Base-by-base conservation (phyloP, 2,113 vertebrate genomes). In the Cepphus grylle region DNA sequence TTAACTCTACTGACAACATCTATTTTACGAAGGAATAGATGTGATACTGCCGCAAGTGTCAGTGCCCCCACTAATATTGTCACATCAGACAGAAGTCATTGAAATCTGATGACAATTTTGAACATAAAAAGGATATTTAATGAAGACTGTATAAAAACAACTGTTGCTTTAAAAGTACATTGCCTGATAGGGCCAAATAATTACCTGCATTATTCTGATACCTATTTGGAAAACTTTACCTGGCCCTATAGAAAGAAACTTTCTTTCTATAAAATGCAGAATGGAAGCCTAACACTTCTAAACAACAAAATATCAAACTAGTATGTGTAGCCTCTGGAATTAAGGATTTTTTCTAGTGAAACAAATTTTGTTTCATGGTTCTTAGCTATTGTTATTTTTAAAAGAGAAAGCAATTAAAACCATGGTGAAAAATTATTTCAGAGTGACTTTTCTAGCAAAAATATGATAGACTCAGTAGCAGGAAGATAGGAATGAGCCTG, bases 371-470 rank as follows among this genome's bases (percentile, higher is more conserved):
- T 80, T 94, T 91, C 66, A 92, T 73, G 83, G 58, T 95, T 86
- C 80, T 74, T 92, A 81, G 61, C 43, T 55, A 72, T n/a, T 74
- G 52, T 32, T 90, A 74, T 61, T 93, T 93, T 79, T 73, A 49
- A 93, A 80, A 94, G 38, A 90, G 49, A 94, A 93, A 81, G 73
- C 45, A 84, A 85, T 89, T 91, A 89, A 95, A 92, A 67, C 21
- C n/a, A 65, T 45, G 49, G 21, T 78, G 38, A 72, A 90, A 96
- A 94, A 89, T 70, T 89, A 49, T 67, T 93, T 0, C 0, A 61
- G 53, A 90, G 45, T 5, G 1, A 90, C 40, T 90, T 91, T 56
- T 40, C 29, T 81, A 86, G 88, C 34, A 86, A 69, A 96, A 93
- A 42, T 82, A 50, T 53, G 62, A 80, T 16, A 72, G 63, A 55